phyloP scores from a whole-genome alignment of 2,113 vertebrate genomes.

The Microcebus tavaratra region DNA sequence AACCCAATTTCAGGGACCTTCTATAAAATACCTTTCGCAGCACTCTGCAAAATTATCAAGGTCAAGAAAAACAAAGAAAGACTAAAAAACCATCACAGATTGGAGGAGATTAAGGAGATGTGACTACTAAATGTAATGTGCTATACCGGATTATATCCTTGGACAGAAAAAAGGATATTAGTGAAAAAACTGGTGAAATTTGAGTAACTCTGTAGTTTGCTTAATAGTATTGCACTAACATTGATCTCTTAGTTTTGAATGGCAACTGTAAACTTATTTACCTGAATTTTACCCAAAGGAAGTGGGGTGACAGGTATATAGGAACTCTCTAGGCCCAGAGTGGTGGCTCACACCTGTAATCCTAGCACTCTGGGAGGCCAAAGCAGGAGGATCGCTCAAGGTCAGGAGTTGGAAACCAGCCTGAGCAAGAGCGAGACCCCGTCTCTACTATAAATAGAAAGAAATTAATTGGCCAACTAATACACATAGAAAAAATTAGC shows the following conservation, averaged over 20 bases:
- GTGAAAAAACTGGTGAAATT: not conserved
- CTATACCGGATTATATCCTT: not conserved
- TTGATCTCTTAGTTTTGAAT: not conserved
- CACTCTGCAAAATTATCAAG: not conserved
- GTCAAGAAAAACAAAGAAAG: slow-evolving; percentile 3
- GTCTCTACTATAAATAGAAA: no score
- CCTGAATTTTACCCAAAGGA: not conserved
- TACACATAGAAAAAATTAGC: no score
- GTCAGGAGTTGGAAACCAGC: no score
- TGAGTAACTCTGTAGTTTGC: not conserved
- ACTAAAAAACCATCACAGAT: not conserved
- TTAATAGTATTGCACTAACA: not conserved
- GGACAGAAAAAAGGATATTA: not conserved
- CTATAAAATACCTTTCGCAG: not conserved
- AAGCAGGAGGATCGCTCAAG: no score
- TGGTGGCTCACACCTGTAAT: no score
- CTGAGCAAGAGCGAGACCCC: no score
- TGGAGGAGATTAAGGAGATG: not conserved
- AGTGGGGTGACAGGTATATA: not conserved
- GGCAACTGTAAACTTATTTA: not conserved
- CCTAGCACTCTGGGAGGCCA: no score
- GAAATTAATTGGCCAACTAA: no score
- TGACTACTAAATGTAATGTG: not conserved
- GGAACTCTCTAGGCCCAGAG: not conserved
- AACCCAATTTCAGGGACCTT: not conserved